Evolutionary conservation across 2,113 vertebrate species (phyloP), one percentile per base, ranked within the genome.

Genomic region (Dryoscopus gambensis): DNA sequence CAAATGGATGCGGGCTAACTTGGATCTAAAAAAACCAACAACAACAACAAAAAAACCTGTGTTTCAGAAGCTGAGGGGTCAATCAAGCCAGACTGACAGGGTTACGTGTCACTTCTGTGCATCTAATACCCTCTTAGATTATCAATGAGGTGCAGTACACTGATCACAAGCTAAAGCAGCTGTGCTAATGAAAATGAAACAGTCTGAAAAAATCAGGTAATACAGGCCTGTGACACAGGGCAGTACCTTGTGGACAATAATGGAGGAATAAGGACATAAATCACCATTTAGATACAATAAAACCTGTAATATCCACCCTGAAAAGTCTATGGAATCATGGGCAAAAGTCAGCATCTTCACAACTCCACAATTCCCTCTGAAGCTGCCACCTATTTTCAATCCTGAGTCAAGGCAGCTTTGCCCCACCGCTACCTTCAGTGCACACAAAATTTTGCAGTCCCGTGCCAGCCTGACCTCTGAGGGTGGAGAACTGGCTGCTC

Each of bases 81-180:
- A 99, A 98, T 98, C 98, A 99, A 93, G 98, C 98, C 98, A 98
- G 98, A 98, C 96, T 98, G 97, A 98, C 95, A 94, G 98, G 98
- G 97, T 98, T 98, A 98, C 78, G 94, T 98, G 98, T 98, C 98
- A 98, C 97, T 96, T 78, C 97, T 98, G 98, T 98, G 98, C 82
- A 93, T 98, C 98, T 98, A 98, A 97, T 88, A 98, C 98, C 98
- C 98, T 97, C 98, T 98, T 96, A 98, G 98, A 99, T 99, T 99
- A 99, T 98, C 99, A 99, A 98, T 98, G 98, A 98, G 98, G 97
- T 97, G 98, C 98, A 98, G 97, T 97, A 98, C 98, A 98, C 99
- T 98, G 98, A 99, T 99, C 98, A 99, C 98, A 99, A 98, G 98
- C 97, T 98, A 98, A 99, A 99, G 98, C 97, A 98, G 98, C 97